Base-by-base conservation (phyloP, 2,888 invertebrate genomes). In the Sthenelais limicola region DNA sequence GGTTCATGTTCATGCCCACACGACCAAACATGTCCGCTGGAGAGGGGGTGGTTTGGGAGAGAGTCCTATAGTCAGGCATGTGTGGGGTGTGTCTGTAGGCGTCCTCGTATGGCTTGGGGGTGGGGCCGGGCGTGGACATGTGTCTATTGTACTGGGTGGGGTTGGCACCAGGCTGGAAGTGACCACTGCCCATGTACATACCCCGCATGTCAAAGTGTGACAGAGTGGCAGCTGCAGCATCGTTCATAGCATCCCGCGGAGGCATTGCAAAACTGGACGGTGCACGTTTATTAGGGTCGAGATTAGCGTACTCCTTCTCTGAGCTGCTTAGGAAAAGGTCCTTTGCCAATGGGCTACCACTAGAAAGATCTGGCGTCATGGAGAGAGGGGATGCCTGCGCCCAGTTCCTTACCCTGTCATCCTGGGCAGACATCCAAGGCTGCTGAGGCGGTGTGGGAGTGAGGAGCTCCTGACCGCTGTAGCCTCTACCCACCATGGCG, bases 51-150 rank as follows among this genome's bases (percentile, higher is more conserved):
- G 67, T 49, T 68, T 82, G 84, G 35, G 84, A 83, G 72, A 86
- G 78, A 69, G 82, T 78, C 70, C 85, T 76, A 76, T 84, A 85
- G 72, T 84, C 84, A 21, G 80, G 76, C 72, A 85, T 82, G 72
- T 73, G 70, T 4, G 72, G 58, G 3, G 81, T 77, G 21, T 69
- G 62, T 21, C 71, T 56, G 77, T 86, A 86, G 7, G 84, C 79
- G 51, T 86, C 85, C 76, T 86, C 86, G 69, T 85, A 82, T 32
- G 83, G 80, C 76, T 86, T 85, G 52, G 83, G 81, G 7, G 80
- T 48, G 48, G 26, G 32, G 33, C 68, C 56, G 24, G 68, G 21
- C 5, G 68, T 58, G 26, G 69, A 49, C 67, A 67, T 66, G 66
- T 71, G 69, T 38, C 51, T 49, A 18, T 56, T 28, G 38, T 51